Evolutionary conservation across 2,888 invertebrate species (phyloP), one percentile per base, ranked within the genome.

Genomic region (Apotomis capreana): DNA sequence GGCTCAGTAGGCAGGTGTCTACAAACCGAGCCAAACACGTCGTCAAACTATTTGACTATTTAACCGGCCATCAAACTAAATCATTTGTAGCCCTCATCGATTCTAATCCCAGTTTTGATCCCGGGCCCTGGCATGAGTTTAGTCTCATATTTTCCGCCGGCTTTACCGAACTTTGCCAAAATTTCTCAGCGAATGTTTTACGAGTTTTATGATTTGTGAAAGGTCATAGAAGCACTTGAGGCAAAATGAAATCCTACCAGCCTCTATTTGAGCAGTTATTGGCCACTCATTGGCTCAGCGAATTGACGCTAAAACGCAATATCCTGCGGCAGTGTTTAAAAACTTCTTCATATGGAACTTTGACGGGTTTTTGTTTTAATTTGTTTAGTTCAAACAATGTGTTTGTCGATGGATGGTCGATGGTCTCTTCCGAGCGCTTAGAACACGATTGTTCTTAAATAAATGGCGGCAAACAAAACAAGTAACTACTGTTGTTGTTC

Each of bases 261-360:
- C 77, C 75, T 77, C 78, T 79, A 78, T 83, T 82, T 80, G 78
- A 80, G 79, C 80, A 82, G 88, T 86, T 91, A 90, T 91, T 90
- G 89, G 80, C 88, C 89, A 87, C 90, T 91, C 83, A 74, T 67
- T 65, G 62, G 83, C 84, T 83, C 84, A 80, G 80, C 83, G 85
- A 84, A 87, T 86, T 83, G 85, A 82, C 83, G 83, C 83, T 85
- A 83, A 85, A 88, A 83, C 83, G 88, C 90, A 91, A 91, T 91
- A 91, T 88, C 87, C 85, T 83, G 81, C 75, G 76, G 74, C 76
- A 83, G 82, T 83, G 81, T 82, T 83, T 82, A 81, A 83, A 81
- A 80, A 78, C 79, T 78, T 83, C 80, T 80, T 78, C 77, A 68
- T 76, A 69, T 71, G 67, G 74, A 63, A 74, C 63, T 74, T 70